Evolutionary conservation across 2,113 vertebrate species (phyloP).

Genomic region (Sarotherodon lohbergeri): DNA sequence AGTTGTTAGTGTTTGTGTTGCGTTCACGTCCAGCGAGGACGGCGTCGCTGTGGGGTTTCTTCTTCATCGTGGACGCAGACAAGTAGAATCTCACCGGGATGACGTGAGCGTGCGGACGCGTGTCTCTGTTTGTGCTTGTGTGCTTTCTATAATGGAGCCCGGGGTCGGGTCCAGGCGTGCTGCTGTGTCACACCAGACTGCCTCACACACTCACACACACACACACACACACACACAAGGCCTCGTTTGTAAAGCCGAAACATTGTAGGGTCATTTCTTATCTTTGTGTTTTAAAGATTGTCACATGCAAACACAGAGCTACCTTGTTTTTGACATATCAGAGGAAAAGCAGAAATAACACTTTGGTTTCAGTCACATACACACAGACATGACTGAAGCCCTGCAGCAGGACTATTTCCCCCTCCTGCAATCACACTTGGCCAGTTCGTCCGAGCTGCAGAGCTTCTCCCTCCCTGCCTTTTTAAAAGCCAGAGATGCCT

Average conservation of each 20-base stretch:
- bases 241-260: slow-evolving; percentile 11
- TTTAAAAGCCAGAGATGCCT: slow-evolving; percentile 43
- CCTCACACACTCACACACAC: slow-evolving; percentile 17
- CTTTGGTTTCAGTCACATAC: background rate
- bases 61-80: slow-evolving; percentile 10
- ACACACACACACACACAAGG: background rate
- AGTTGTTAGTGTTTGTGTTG: too few relatives aligned
- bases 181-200: slow-evolving; percentile 67
- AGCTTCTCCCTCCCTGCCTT: slow-evolving; percentile 27
- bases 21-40: background rate
- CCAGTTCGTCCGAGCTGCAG: slow-evolving; percentile 29
- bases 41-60: background rate
- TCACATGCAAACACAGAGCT: slow-evolving; percentile 6
- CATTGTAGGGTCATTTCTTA: background rate
- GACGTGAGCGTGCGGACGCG: background rate
- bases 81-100: background rate
- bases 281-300: background rate
- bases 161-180: slow-evolving; percentile 41
- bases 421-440: background rate
- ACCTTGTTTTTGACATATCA: slow-evolving; percentile 25
- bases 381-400: background rate
- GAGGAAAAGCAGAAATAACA: background rate
- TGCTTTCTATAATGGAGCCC: background rate
- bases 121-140: slow-evolving; percentile 4
- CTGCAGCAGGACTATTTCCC: background rate